Evolutionary conservation across 2,888 invertebrate genomes (phyloP).

Genomic region (Lithodes maja): DNA sequence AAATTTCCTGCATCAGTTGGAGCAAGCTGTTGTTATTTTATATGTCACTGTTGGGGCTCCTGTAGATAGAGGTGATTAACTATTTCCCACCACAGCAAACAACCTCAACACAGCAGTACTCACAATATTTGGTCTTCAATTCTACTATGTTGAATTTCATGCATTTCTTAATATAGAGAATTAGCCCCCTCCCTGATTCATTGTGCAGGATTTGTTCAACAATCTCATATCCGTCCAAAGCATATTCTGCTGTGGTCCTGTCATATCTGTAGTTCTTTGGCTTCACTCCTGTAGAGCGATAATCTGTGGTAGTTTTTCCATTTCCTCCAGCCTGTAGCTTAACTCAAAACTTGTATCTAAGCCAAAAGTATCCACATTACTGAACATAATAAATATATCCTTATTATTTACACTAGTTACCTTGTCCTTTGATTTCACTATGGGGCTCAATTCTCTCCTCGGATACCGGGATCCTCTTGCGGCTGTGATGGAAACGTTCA

Average conservation of each 20-base stretch:
- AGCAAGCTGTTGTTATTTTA: not conserved
- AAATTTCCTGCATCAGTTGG: slow-evolving; percentile 2
- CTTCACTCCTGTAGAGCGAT: not conserved
- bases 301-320: not conserved
- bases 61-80: not conserved
- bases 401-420: too few species aligned
- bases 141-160: not conserved
- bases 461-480: too few species aligned
- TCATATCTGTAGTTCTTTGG: not conserved
- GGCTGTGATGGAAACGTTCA: too few species aligned
- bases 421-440: too few species aligned
- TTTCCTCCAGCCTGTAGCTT: not conserved
- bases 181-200: not conserved
- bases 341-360: too few species aligned
- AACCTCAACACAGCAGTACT: not conserved
- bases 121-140: not conserved
- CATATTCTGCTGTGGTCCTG: not conserved
- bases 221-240: not conserved
- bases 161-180: not conserved
- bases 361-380: too few species aligned
- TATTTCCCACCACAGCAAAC: not conserved
- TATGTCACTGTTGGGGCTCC: not conserved
- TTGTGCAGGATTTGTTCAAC: not conserved
- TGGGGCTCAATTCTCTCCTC: too few species aligned
- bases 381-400: too few species aligned